A percentile compares a stretch with the other conserved stretches of the same genome.
Conservation (phyloP, 2,888 invertebrate species). For the Eulithis prunata region DNA sequence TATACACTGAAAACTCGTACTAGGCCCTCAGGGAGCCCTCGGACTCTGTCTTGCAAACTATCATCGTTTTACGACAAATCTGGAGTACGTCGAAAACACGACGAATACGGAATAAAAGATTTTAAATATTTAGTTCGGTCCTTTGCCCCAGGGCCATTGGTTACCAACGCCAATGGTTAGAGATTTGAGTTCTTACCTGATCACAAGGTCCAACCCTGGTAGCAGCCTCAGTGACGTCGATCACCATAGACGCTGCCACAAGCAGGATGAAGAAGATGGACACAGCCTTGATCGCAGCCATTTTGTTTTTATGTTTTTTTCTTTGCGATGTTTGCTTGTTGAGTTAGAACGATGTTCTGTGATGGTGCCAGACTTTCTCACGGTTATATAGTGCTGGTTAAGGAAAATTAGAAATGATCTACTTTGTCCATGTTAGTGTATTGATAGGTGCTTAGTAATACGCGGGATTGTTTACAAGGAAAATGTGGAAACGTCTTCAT, state of each 20-base stretch:
- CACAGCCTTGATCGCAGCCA: conserved; percentile 14
- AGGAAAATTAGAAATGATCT: conserved; percentile 6
- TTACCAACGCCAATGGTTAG: too few species aligned
- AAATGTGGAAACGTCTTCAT: neutral
- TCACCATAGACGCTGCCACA: conserved; percentile 11
- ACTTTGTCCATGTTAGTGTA: too few species aligned
- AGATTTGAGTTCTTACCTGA: conserved; percentile 1
- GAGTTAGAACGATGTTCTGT: conserved; percentile 5
- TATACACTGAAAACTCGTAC: too few species aligned
- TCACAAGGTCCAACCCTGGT: conserved; percentile 14
- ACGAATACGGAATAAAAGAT: too few species aligned
- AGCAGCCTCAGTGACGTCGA: conserved; percentile 7
- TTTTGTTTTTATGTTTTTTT: conserved; percentile 12
- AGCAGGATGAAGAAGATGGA: conserved; percentile 11
- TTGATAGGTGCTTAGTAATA: neutral
- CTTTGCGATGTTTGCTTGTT: neutral
- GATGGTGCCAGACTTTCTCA: neutral
- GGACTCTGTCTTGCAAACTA: too few species aligned
- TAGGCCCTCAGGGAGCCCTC: too few species aligned
- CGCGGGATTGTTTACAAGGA: too few species aligned
- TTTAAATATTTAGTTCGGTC: too few species aligned
- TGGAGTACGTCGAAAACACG: too few species aligned
- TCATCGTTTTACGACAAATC: too few species aligned
- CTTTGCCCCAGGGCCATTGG: too few species aligned
- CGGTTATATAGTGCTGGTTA: neutral